phyloP scores from a whole-genome alignment of 1,140 invertebrate species.

The Epicauta chinensis region DNA sequence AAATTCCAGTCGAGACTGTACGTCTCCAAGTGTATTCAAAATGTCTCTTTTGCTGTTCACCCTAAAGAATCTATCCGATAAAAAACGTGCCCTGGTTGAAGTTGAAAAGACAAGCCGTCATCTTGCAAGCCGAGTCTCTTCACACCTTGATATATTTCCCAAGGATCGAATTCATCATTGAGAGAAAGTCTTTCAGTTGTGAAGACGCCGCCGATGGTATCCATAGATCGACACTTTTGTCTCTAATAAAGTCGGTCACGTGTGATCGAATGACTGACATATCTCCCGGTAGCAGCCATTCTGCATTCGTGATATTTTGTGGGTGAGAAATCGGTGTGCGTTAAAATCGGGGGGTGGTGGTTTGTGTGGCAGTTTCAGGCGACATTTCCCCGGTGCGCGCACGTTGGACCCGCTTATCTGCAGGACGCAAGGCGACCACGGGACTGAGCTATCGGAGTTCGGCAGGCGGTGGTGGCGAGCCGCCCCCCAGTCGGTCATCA shows the following conservation, averaged over 20 bases:
- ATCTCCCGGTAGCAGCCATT: slow-evolving; percentile 34
- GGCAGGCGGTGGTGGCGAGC: slow-evolving; percentile 18
- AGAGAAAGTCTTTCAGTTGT: slow-evolving; percentile 3
- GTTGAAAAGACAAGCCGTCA: slow-evolving; percentile 16
- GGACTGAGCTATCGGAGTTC: slow-evolving; percentile 22
- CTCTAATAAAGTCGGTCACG: slow-evolving; percentile 39
- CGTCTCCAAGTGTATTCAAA: too few species aligned
- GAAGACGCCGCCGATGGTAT: too few species aligned
- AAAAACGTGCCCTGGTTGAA: too few species aligned
- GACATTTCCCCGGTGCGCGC: slow-evolving; percentile 22
- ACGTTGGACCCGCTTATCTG: slow-evolving; percentile 19
- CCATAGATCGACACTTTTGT: slow-evolving; percentile 37
- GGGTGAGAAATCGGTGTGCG: too few species aligned
- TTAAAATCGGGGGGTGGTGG: background rate
- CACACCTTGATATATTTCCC: too few species aligned
- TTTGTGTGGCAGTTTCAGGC: slow-evolving; percentile 12
- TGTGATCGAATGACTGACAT: slow-evolving; percentile 41
- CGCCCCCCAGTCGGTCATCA: slow-evolving; percentile 19
- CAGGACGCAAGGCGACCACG: slow-evolving; percentile 24
- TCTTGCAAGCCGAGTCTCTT: too few species aligned
- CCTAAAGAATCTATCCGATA: too few species aligned
- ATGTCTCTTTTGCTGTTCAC: too few species aligned
- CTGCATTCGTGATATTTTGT: slow-evolving; percentile 22
- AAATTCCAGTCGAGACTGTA: too few species aligned
- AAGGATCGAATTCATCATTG: too few species aligned